A percentile compares a stretch with the other conserved stretches of the same genome.
Evolutionary conservation across 37 sponge, comb jelly and placozoan species (phyloP).

Genomic region (Chondrosia reniformis): DNA sequence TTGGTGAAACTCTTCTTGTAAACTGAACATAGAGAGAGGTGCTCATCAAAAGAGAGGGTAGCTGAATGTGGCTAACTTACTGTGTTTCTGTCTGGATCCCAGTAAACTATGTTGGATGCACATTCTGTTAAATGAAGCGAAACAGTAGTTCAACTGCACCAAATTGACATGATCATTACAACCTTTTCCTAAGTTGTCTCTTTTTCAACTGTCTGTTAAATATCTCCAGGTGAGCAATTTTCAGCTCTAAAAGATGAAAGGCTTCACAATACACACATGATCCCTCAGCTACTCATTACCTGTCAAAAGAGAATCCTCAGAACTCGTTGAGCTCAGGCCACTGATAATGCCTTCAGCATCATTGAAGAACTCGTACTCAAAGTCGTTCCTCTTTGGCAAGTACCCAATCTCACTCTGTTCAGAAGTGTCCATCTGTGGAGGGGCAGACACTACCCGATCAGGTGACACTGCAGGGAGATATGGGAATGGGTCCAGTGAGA

Average conservation of each 20-base stretch:
- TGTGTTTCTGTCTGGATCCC: neutral
- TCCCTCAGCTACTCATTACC: neutral
- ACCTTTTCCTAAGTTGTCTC: conserved; percentile 65
- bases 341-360: conserved; percentile 70
- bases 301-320: neutral
- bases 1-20: conserved; percentile 6
- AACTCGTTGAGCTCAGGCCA: neutral
- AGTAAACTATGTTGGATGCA: conserved; percentile 7
- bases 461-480: conserved; percentile 42
- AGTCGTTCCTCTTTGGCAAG: conserved; percentile 86
- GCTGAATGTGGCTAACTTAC: conserved; percentile 13
- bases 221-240: conserved; percentile 79
- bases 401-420: conserved; percentile 82
- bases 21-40: neutral
- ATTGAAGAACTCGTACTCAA: conserved; percentile 84
- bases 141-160: too few relatives aligned
- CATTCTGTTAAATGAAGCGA: too few relatives aligned
- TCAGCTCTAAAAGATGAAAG: conserved; percentile 25
- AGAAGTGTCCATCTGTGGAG: conserved; percentile 54
- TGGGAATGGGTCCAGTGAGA: too few relatives aligned
- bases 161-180: neutral
- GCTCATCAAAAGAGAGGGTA: neutral
- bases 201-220: conserved; percentile 61
- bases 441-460: conserved; percentile 34
- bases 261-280: neutral